These are phyloP conservation scores for Papilio glaucus DNA, from an alignment of 1,140 invertebrate species.

Conservation along the genomic window DNA sequence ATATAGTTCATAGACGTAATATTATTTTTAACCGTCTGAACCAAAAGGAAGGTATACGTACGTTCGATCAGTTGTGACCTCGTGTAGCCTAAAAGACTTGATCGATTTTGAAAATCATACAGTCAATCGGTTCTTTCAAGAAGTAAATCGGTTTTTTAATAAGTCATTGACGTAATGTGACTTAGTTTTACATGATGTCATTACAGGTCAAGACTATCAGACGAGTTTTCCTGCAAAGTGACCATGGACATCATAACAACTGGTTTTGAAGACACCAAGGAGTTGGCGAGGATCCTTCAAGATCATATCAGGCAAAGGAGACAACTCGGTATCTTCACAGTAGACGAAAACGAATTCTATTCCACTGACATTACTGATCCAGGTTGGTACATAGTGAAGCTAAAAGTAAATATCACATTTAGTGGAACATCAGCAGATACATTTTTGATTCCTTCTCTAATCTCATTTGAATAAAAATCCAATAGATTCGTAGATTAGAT, in stretches of 20 bases:
- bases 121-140: too few relatives aligned
- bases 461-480: too few relatives aligned
- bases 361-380: slow-evolving; percentile 56
- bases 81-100: too few relatives aligned
- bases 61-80: too few relatives aligned
- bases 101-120: too few relatives aligned
- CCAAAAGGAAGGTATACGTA: too few relatives aligned
- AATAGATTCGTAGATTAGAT: too few relatives aligned
- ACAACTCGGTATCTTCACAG: slow-evolving; percentile 53
- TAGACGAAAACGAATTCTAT: slow-evolving; percentile 67
- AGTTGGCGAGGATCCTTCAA: slow-evolving; percentile 57
- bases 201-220: slow-evolving; percentile 68
- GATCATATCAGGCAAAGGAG: slow-evolving; percentile 66
- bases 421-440: too few relatives aligned
- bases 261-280: slow-evolving; percentile 65
- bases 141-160: too few relatives aligned
- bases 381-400: slow-evolving; percentile 47
- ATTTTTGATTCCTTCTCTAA: too few relatives aligned
- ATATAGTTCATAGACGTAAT: too few relatives aligned
- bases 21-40: too few relatives aligned
- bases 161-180: not conserved
- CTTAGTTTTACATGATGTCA: slow-evolving; percentile 6
- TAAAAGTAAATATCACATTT: not conserved
- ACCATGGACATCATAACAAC: slow-evolving; percentile 73
- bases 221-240: slow-evolving; percentile 77